Evolutionary conservation across 1,140 invertebrate genomes (phyloP), one percentile per base, ranked within the genome.

Genomic region (Drosophila grimshawi): DNA sequence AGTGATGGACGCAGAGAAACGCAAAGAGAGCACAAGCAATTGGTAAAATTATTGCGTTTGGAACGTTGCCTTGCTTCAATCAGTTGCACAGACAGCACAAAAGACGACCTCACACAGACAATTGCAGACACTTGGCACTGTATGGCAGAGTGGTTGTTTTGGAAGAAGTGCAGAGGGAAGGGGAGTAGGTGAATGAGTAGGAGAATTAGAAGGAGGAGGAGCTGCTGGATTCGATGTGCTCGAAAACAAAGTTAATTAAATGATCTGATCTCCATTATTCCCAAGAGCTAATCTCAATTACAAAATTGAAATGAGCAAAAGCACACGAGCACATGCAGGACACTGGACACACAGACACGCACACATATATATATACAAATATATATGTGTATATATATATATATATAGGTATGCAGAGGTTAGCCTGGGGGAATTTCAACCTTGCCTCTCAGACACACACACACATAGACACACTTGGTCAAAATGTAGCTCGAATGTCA

Each of bases 261-360:
- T 88, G 88, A 91, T 91, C 88, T 88, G 88, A 91, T 91, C 88
- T 91, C 88, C 83, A 88, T 91, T 91, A 91, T 91, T 81, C 88
- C 83, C 76, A 78, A 88, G 80, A 85, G 88, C 88, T 90, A 91
- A 88, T 89, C 88, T 91, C 88, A 91, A 91, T 91, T 91, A 91
- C 88, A 91, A 85, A 91, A 91, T 91, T 88, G 88, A 85, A 91
- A 85, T 85, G 78, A 91, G 76, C 80, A 81, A 73, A 68, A 60
- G 71, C 63, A 66, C 62, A 72, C 68, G 48, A 64, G 19, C 19
- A 19, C 19, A 19, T 19, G 19, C 19, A 19, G 63, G 7, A 53
- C 37, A 51, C 51, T 76, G 59, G 51, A n/a, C 52, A 60, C 37
- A 39, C 5, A 19, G 6, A 65, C 29, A 4, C 39, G 46, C 48